Percentiles rank a stretch among this genome's conserved stretches.
phyloP scores from a whole-genome alignment of 2,113 vertebrate species.

The Nothobranchius kuhntae region DNA sequence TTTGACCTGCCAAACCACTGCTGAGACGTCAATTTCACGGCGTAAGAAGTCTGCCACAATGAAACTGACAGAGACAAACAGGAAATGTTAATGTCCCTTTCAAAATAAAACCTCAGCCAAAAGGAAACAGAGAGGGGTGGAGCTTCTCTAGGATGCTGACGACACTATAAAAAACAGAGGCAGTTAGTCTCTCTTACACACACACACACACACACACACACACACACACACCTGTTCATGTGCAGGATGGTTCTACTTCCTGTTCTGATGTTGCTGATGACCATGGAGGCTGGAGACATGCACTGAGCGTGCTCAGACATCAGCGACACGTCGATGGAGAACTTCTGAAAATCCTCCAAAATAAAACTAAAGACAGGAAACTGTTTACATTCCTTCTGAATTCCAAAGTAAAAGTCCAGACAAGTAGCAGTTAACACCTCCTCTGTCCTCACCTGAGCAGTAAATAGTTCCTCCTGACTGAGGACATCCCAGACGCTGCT shows the following conservation, averaged over 20 bases:
- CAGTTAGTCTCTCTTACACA: conserved; percentile 4
- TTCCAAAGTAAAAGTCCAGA: conserved; percentile 14
- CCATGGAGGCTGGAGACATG: conserved; percentile 54
- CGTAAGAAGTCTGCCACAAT: conserved; percentile 53
- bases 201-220: background rate
- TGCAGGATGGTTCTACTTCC: conserved; percentile 70
- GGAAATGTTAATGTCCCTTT: conserved; percentile 9
- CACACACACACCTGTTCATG: conserved; percentile 66
- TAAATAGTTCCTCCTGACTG: background rate
- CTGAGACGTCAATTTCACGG: conserved; percentile 22
- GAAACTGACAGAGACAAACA: conserved; percentile 62
- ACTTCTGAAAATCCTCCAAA: conserved; percentile 69
- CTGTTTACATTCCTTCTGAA: conserved; percentile 1
- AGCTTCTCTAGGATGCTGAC: background rate
- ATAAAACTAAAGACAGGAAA: conserved; percentile 69
- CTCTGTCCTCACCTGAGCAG: background rate
- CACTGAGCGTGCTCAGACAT: conserved; percentile 55
- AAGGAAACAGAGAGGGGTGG: background rate
- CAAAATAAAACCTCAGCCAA: conserved; percentile 20
- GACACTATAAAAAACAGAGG: conserved; percentile 39
- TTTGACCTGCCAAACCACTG: conserved; percentile 47
- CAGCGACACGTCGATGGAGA: conserved; percentile 59
- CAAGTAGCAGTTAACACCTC: background rate
- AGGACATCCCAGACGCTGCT: background rate
- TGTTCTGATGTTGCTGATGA: conserved; percentile 62